A percentile compares a stretch with the other conserved stretches of the same genome.
phyloP scores from a whole-genome alignment of 1,140 invertebrate genomes.

The Drosophila quadrilineata region DNA sequence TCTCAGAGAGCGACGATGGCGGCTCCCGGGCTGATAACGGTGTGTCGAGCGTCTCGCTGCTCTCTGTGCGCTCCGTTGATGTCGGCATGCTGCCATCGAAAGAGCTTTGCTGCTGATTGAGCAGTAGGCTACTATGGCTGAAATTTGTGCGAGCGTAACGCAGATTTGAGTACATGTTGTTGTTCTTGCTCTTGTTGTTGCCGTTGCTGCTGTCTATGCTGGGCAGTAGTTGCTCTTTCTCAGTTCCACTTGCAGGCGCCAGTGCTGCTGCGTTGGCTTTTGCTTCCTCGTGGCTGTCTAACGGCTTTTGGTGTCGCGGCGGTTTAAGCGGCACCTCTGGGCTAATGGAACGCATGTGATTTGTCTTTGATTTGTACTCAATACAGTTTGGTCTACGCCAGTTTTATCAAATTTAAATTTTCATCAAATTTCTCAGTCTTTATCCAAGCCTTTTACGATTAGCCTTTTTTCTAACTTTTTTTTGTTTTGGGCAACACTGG shows the following conservation, averaged over 20 bases:
- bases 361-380: constrained; percentile 4
- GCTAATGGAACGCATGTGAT: constrained; percentile 49
- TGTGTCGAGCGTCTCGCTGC: constrained; percentile 64
- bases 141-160: constrained; percentile 71
- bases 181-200: no score
- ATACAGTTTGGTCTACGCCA: no score
- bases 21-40: constrained; percentile 17
- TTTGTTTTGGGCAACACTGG: no score
- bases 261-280: constrained; percentile 16
- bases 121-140: constrained; percentile 71
- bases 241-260: neutral
- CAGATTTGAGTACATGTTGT: constrained; percentile 56
- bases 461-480: no score
- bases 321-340: constrained; percentile 48
- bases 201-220: neutral
- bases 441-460: no score
- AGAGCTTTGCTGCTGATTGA: constrained; percentile 64
- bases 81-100: constrained; percentile 52
- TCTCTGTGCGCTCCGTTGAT: constrained; percentile 63
- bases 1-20: constrained; percentile 15
- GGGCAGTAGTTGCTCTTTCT: constrained; percentile 36
- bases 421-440: no score
- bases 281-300: neutral
- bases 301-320: constrained; percentile 39
- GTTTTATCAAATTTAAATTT: no score